Percentiles rank a stretch among this genome's conserved stretches.
Conservation (phyloP, 2,888 invertebrate species). For the Timema podura region DNA sequence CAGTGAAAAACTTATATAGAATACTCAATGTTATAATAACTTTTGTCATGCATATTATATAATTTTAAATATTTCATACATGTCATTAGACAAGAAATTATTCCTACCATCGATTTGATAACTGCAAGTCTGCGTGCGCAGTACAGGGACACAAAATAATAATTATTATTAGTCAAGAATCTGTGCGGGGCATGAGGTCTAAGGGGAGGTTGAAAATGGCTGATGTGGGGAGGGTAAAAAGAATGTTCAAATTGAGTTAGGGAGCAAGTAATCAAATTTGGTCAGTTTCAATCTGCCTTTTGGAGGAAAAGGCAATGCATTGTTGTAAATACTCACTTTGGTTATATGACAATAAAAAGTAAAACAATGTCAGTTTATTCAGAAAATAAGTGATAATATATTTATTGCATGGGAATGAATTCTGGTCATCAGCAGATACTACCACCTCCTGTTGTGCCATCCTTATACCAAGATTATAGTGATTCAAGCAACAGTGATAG, state of each 20-base stretch:
- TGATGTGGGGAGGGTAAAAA: background rate
- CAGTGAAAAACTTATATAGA: background rate
- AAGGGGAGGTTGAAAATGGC: background rate
- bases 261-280: background rate
- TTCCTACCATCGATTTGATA: too few species aligned
- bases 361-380: background rate
- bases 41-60: background rate
- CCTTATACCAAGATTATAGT: slow-evolving; percentile 17
- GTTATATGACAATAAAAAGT: background rate
- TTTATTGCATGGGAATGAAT: slow-evolving; percentile 14
- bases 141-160: too few species aligned
- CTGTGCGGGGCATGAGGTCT: background rate
- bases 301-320: background rate
- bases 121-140: too few species aligned
- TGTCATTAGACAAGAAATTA: too few species aligned
- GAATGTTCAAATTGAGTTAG: slow-evolving; percentile 6
- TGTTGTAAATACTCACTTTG: background rate
- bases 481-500: slow-evolving; percentile 21
- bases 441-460: slow-evolving; percentile 19
- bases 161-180: background rate
- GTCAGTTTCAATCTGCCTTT: slow-evolving; percentile 12
- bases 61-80: too few species aligned
- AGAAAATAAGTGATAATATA: slow-evolving; percentile 6
- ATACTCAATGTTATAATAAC: background rate
- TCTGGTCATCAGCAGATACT: slow-evolving; percentile 16